phyloP scores from a whole-genome alignment of 2,888 invertebrate species.

The Acleris literana region DNA sequence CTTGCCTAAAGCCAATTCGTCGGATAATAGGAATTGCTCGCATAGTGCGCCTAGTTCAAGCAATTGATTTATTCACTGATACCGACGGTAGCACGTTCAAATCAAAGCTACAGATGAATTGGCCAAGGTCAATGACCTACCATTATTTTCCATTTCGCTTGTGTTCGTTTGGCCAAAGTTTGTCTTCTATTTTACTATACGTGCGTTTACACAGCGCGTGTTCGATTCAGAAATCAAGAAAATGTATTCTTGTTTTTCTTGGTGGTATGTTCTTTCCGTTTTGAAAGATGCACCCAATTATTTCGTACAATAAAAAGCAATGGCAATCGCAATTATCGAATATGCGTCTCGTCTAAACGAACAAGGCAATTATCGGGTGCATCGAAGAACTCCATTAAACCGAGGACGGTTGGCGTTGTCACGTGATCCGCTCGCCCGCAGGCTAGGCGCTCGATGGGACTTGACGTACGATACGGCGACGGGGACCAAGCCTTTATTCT shows the following conservation, averaged over 20 bases:
- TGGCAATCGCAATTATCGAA: constrained; percentile 23
- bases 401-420: constrained; percentile 67
- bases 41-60: constrained; percentile 46
- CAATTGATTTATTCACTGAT: constrained; percentile 50
- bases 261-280: neutral
- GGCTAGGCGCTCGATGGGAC: constrained; percentile 52
- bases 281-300: neutral
- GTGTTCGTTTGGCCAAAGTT: constrained; percentile 6
- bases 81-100: constrained; percentile 35
- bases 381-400: constrained; percentile 73
- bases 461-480: neutral
- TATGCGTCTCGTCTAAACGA: constrained; percentile 35
- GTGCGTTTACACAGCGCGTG: neutral
- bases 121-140: constrained; percentile 16
- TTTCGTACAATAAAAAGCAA: constrained; percentile 7
- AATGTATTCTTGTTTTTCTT: too few species aligned
- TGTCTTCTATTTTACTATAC: constrained; percentile 3
- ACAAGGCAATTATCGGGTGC: constrained; percentile 68
- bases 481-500: neutral
- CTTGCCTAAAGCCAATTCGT: constrained; percentile 55
- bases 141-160: constrained; percentile 15
- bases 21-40: constrained; percentile 50
- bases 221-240: too few species aligned
- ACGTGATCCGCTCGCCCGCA: constrained; percentile 66
- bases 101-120: constrained; percentile 25